Evolutionary conservation across 2,113 vertebrate genomes (phyloP).

Genomic region (Macrotis lagotis): DNA sequence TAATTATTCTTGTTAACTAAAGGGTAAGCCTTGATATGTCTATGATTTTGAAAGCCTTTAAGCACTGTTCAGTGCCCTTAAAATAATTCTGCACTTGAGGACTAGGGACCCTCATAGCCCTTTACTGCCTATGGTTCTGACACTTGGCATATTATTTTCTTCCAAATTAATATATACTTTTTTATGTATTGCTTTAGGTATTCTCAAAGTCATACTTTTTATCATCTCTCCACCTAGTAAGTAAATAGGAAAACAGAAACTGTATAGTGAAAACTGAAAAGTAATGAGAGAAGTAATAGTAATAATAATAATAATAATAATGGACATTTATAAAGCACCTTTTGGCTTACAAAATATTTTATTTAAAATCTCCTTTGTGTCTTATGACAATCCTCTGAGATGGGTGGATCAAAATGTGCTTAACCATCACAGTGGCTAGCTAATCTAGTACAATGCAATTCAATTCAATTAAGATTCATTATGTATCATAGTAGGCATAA

Average conservation of each 20-base stretch:
- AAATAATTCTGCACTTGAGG: background rate
- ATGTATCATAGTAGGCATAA: background rate
- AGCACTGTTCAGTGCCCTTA: too few relatives aligned
- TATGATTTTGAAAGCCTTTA: background rate
- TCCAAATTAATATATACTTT: background rate
- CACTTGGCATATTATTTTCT: background rate
- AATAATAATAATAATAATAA: background rate
- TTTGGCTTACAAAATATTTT: background rate
- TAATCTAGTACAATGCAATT: background rate
- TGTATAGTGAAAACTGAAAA: too few relatives aligned
- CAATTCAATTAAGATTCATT: background rate
- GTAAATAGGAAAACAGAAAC: background rate
- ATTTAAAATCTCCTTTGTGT: background rate
- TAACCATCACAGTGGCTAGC: background rate
- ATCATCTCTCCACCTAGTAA: background rate
- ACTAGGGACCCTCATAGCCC: background rate
- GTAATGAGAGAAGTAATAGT: background rate
- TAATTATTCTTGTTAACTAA: background rate
- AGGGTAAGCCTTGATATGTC: background rate
- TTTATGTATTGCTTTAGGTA: background rate
- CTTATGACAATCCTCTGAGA: background rate
- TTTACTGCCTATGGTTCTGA: background rate
- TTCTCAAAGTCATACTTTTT: background rate
- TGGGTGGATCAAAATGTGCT: background rate
- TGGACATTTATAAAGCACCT: background rate